These are phyloP conservation scores for Tachina grossa DNA, from an alignment of 2,888 invertebrate genomes.

Conservation along the genomic window DNA sequence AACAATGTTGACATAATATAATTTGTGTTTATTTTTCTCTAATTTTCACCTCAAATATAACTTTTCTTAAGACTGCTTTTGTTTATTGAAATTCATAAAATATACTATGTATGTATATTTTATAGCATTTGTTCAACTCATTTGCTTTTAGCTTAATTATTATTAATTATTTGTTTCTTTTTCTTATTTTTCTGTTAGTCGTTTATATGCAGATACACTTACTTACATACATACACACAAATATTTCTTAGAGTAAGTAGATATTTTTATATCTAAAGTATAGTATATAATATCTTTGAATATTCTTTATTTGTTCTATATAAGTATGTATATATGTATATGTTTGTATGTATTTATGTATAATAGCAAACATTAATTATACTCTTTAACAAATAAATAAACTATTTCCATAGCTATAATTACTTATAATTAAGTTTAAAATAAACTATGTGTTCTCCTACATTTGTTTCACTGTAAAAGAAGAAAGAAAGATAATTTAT, in stretches of 20 bases:
- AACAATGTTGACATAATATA: constrained; percentile 68
- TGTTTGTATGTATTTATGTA: constrained; percentile 58
- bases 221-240: constrained; percentile 29
- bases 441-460: constrained; percentile 63
- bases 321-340: constrained; percentile 9
- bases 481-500: constrained; percentile 55
- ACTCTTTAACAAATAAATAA: constrained; percentile 66
- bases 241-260: constrained; percentile 50
- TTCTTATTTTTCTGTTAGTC: constrained; percentile 41
- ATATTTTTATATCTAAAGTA: constrained; percentile 33
- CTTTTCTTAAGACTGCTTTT: constrained; percentile 59
- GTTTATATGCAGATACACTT: constrained; percentile 52
- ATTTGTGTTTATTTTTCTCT: constrained; percentile 43
- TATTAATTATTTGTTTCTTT: constrained; percentile 42
- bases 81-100: constrained; percentile 54
- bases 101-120: constrained; percentile 48
- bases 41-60: constrained; percentile 61
- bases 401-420: constrained; percentile 67
- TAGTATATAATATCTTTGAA: constrained; percentile 46
- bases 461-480: constrained; percentile 72
- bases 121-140: constrained; percentile 62
- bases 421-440: constrained; percentile 67
- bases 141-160: constrained; percentile 68
- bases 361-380: constrained; percentile 60
- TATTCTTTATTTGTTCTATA: constrained; percentile 56